phyloP scores from a whole-genome alignment of 2,797 vertebrate genomes.

The Onychomys torridus region DNA sequence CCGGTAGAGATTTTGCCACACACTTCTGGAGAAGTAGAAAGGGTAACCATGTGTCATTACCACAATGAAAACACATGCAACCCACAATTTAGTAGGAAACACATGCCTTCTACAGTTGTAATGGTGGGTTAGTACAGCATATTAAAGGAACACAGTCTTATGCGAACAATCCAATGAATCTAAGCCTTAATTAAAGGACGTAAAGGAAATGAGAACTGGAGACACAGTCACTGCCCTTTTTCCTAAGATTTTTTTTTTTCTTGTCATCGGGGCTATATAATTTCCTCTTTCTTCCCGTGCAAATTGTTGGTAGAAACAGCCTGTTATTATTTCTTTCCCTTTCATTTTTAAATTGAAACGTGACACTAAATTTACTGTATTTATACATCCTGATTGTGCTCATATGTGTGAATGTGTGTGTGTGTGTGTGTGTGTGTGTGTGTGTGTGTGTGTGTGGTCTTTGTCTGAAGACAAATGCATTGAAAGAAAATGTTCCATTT shows the following conservation, averaged over 20 bases:
- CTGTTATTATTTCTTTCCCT: conserved; percentile 33
- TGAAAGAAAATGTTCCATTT: conserved; percentile 15
- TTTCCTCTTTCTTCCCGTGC: background rate
- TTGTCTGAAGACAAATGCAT: background rate
- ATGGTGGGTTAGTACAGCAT: conserved; percentile 73
- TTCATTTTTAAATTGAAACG: conserved; percentile 4
- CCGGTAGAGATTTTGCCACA: conserved; percentile 20
- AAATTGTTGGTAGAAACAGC: background rate
- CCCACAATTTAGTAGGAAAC: conserved; percentile 67
- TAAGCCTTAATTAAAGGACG: conserved; percentile 82
- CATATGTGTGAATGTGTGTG: background rate
- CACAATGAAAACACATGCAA: conserved; percentile 79
- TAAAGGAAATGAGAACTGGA: conserved; percentile 83
- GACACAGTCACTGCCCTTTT: conserved; percentile 62
- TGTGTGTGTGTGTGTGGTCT: background rate
- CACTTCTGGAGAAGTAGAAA: conserved; percentile 62
- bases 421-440: background rate
- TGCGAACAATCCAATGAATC: conserved; percentile 3
- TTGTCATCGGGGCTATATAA: conserved; percentile 7
- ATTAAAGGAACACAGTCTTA: conserved; percentile 52
- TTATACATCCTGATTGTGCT: background rate
- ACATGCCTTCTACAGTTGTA: conserved; percentile 51
- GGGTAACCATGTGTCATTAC: conserved; percentile 59
- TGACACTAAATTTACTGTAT: background rate
- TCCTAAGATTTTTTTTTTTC: conserved; percentile 22